A percentile compares a stretch with the other conserved stretches of the same genome.
Conservation (phyloP, 37 sponge, comb jelly and placozoan species). For the Aphrocallistes beatrix region DNA sequence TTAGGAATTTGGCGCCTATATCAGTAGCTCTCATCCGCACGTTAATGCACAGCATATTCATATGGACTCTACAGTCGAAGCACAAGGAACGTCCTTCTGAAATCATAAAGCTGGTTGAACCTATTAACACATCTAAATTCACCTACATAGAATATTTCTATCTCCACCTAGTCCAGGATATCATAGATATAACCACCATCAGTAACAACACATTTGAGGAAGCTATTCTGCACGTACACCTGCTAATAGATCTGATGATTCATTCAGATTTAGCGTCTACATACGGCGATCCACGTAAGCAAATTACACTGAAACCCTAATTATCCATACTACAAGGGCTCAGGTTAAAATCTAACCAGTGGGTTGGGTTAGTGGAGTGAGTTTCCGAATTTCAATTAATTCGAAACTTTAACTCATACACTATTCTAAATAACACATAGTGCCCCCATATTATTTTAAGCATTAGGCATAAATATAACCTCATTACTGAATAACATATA, state of each 20-base stretch:
- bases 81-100: neutral
- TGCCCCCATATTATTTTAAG: no score
- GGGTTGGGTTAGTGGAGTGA: no score
- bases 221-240: neutral
- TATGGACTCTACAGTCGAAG: neutral
- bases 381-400: no score
- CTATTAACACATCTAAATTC: neutral
- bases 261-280: no score
- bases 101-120: neutral
- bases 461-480: no score
- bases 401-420: no score
- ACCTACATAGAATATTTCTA: neutral
- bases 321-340: no score
- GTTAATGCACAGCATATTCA: neutral
- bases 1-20: neutral
- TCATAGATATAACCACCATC: neutral
- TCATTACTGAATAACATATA: no score
- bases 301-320: no score
- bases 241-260: neutral
- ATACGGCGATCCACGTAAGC: no score
- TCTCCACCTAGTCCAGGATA: slow-evolving; percentile 2
- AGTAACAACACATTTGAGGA: neutral
- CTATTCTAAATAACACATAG: no score
- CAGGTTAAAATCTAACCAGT: no score
- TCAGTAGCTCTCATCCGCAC: neutral